Base-by-base conservation (phyloP, 2,797 vertebrate genomes). In the Gephyroberyx darwinii region DNA sequence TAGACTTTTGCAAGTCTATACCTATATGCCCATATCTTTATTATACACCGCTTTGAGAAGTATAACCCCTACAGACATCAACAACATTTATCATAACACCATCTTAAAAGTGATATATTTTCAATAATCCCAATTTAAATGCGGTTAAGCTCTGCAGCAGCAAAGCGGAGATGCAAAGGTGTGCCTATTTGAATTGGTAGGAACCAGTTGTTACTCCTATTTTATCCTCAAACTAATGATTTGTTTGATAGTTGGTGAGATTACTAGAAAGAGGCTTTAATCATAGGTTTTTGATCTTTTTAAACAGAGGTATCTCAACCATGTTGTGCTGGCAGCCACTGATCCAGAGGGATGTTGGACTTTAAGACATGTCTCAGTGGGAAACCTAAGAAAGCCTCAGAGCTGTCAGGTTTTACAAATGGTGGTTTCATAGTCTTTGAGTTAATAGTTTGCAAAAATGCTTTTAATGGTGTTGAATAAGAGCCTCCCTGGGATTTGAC, bases 381-480 rank as follows among this genome's bases (percentile, higher is more conserved):
- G 68, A 61, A 74, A 43, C 47, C 45, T 47, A 72, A 79, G 69
- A 74, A 61, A 77, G 9, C 16, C 12, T 55, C 41, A 45, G 31
- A 69, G 69, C 22, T 69, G 69, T 83, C 73, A 78, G 60, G 20
- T 71, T 72, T 61, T 19, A 60, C 52, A 33, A 51, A 71, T 64
- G 69, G 65, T 20, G 41, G 54, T 52, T 62, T 84, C 17, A 6
- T 57, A 57, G 69, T 41, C 59, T 75, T 45, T 75, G 30, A 77
- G n/a, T 62, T 79, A 65, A 75, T 65, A 65, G 9, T 20, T 53
- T 10, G 22, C 47, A 62, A 68, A 58, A 26, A 60, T n/a, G 5
- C 52, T 63, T 22, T 47, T 77, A 69, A 74, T 86, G 57, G 50
- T 17, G 68, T 48, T 78, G 71, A 76, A 58, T 64, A 60, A 72